These are phyloP conservation scores for Trichogramma dendrolimi DNA, from an alignment of 2,888 invertebrate genomes.

Conservation along the genomic window DNA sequence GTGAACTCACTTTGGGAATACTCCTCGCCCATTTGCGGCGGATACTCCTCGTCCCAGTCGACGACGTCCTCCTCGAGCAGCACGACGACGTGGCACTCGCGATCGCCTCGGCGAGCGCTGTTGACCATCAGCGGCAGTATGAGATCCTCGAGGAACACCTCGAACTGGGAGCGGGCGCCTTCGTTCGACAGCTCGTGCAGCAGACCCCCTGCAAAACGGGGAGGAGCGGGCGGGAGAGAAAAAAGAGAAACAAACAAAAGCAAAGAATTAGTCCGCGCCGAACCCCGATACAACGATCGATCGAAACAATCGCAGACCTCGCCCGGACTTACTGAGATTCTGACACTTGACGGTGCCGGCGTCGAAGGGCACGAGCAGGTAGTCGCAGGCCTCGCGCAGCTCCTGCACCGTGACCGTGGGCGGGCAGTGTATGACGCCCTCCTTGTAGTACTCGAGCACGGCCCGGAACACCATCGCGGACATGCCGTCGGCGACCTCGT, in stretches of 20 bases:
- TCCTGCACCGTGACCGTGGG: conserved; percentile 95
- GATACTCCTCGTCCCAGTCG: conserved; percentile 99
- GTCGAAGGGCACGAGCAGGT: conserved; percentile 95
- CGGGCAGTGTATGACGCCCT: conserved; percentile 88
- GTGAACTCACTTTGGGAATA: conserved; percentile 80
- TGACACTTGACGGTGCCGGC: conserved; percentile 92
- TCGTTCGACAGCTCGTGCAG: conserved; percentile 98
- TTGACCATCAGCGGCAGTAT: conserved; percentile 96
- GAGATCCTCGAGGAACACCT: conserved; percentile 89
- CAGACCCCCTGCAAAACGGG: conserved; percentile 66
- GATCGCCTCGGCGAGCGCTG: conserved; percentile 87
- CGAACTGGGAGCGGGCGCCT: conserved; percentile 96
- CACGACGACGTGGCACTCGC: conserved; percentile 96
- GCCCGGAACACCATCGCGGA: conserved; percentile 92
- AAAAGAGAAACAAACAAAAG: background rate
- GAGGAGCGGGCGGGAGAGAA: background rate
- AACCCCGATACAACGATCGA: background rate
- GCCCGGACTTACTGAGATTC: conserved; percentile 74
- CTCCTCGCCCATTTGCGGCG: conserved; percentile 99
- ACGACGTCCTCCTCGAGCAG: conserved; percentile 90
- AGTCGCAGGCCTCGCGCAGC: conserved; percentile 96
- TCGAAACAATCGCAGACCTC: background rate
- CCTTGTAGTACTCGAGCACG: conserved; percentile 90
- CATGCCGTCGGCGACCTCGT: conserved; percentile 95
- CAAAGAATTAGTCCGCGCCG: background rate